Evolutionary conservation across 1,140 invertebrate species (phyloP), one percentile per base, ranked within the genome.

Genomic region (Babylonia areolata): DNA sequence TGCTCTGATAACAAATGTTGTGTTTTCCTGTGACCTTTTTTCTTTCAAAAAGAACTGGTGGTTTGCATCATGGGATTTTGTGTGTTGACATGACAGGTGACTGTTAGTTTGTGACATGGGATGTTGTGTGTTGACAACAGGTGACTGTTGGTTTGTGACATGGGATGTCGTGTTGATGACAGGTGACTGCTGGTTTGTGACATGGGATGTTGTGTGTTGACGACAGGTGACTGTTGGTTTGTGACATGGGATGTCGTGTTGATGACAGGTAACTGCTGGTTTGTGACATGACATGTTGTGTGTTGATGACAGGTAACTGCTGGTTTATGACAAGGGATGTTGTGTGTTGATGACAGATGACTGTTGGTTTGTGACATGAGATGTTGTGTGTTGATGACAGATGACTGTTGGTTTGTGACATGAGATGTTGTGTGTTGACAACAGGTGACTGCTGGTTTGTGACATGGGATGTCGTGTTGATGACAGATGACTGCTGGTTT

Each of bases 61-160:
- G 23, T 12, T n/a, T 73, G 35, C 58, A 58, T 86, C 23, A 33
- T 35, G 77, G 54, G 15, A n/a, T 23, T 64, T 40, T 6, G 20
- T 37, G 23, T n/a, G n/a, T 40, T 73, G 15, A 17, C 73, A n/a
- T n/a, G 46, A 33, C 40, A 58, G 71, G 58, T 37, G 46, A 37
- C 17, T 15, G 23, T n/a, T 80, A n/a, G 35, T 9, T 87, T 42
- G 39, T n/a, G 77, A 35, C 73, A 79, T 20, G 42, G 31, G 81
- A 40, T 77, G 87, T 20, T 46, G 2, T 78, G 23, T 35, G n/a
- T 77, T 46, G 5, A 46, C 20, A 11, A 40, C 58, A 64, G 9
- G 20, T 64, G 58, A 64, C 58, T 64, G 58, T 64, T 46, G 23
- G 20, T 64, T 64, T 64, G 33, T 31, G 58, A 69, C 31, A 58